Evolutionary conservation across 2,888 invertebrate genomes (phyloP), one percentile per base, ranked within the genome.

Genomic region (Bhutanitis thaidina): DNA sequence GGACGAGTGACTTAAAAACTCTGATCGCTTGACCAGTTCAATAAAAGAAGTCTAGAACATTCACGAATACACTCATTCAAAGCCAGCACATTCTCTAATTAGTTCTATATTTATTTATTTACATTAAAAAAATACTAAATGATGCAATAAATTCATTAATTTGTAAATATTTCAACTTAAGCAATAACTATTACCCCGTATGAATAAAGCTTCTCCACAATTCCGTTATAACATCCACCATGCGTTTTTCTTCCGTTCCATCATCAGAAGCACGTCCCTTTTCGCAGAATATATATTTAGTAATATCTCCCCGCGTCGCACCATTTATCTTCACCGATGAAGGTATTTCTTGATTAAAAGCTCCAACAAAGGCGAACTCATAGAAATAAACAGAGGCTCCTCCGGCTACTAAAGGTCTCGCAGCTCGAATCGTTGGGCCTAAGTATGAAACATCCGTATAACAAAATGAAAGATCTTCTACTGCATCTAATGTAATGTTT

Each of bases 241-340:
- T 69, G 1, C 49, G 53, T 14, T 49, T 56, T 30, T 76, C 76
- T 1, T 59, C 56, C 0, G 67, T 56, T 4, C 53, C 56, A n/a
- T 62, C 62, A 1, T 20, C 50, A 1, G 62, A 59, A 10, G 47
- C 30, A 0, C 54, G 25, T 1, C 67, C 71, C 9, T 71, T 62
- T 43, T 68, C 69, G 12, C 62, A 64, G 56, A 92, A 92, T 10
- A 92, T 63, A 49, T 92, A 92, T 0, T 90, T 88, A 47, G 90
- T 64, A 40, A 90, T 86, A 59, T 92, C 92, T 1, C 91, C 91
- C 38, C 90, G 86, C 25, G 87, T 89, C 3, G 91, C 90, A 0
- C 91, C 91, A 0, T 65, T 50, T 13, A 70, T 56, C 3, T 72
- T 71, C 1, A 38, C 69, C 56, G 90, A 50, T 57, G 85, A 70